A percentile compares a stretch with the other conserved stretches of the same genome.
phyloP scores from a whole-genome alignment of 2,797 vertebrate genomes.

The Myotis pilosus region DNA sequence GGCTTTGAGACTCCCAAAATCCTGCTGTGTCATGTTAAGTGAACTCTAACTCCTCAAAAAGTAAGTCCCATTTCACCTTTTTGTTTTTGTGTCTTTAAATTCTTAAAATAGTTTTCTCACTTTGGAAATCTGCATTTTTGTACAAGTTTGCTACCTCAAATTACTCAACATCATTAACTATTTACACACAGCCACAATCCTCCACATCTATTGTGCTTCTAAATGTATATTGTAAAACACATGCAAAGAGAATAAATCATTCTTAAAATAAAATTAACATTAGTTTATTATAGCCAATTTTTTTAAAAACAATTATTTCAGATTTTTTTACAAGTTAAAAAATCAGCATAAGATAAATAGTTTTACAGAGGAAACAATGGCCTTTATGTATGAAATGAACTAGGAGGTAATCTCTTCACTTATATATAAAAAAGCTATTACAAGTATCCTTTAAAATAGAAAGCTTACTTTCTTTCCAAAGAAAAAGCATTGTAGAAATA shows the following conservation, averaged over 20 bases:
- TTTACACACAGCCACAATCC: not conserved
- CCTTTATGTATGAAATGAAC: not conserved
- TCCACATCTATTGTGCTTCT: not conserved
- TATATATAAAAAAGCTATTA: not conserved
- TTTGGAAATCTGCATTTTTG: not conserved
- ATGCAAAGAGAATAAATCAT: not conserved
- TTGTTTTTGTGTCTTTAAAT: not conserved
- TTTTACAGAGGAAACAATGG: not conserved
- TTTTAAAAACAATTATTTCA: not conserved
- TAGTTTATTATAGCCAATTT: not conserved
- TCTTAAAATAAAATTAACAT: not conserved
- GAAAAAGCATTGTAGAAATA: constrained; percentile 50
- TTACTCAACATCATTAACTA: not conserved
- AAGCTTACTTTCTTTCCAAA: constrained; percentile 50
- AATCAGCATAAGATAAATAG: not conserved
- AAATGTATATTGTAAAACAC: not conserved
- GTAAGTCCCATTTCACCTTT: not conserved
- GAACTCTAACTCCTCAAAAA: not conserved
- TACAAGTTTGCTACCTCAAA: not conserved
- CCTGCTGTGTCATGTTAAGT: not conserved
- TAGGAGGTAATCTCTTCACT: not conserved
- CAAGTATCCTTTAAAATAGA: not conserved
- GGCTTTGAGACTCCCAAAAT: not conserved
- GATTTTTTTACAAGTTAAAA: not conserved
- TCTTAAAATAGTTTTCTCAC: not conserved